phyloP scores from a whole-genome alignment of 2,888 invertebrate genomes.

The Ommatoiulus sabulosus region DNA sequence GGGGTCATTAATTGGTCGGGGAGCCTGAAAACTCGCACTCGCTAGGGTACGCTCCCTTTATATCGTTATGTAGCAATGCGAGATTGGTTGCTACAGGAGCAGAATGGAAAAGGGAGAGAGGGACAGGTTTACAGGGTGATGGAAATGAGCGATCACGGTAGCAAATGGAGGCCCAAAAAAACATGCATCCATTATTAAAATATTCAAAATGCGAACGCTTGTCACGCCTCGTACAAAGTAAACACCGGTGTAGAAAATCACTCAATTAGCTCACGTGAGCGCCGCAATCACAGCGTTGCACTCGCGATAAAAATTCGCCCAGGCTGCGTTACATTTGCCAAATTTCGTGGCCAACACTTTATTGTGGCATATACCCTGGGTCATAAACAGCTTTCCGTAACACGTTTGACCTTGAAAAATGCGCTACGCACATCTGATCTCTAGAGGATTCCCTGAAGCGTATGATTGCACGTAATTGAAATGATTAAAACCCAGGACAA shows the following conservation, averaged over 20 bases:
- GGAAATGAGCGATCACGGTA: background rate
- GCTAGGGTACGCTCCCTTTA: background rate
- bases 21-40: slow-evolving; percentile 2
- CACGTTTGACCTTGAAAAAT: background rate
- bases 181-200: background rate
- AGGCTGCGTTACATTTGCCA: background rate
- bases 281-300: background rate
- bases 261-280: background rate
- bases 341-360: background rate
- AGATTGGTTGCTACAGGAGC: background rate
- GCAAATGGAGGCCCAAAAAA: background rate
- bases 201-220: background rate
- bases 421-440: background rate
- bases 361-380: background rate
- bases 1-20: slow-evolving; percentile 19
- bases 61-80: slow-evolving; percentile 10
- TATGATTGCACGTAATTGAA: background rate
- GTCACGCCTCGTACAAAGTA: background rate
- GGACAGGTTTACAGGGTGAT: background rate
- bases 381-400: background rate
- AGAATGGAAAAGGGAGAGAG: background rate
- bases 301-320: background rate
- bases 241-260: background rate
- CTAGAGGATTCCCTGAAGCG: background rate
- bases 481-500: background rate